Base-by-base conservation (phyloP, 2,888 invertebrate species). In the Noctua pronuba region DNA sequence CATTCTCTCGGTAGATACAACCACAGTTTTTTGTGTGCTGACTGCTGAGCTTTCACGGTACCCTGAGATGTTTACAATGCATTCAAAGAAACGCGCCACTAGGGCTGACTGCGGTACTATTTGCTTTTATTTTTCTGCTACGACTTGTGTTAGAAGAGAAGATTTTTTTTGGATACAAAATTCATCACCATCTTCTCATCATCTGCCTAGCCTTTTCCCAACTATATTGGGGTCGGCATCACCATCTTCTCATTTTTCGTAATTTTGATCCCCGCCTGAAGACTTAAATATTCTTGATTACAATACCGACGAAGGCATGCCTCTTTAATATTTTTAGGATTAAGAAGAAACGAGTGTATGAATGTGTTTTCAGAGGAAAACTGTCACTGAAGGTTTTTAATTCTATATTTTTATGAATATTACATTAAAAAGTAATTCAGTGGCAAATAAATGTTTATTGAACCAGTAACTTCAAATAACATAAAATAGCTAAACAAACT, bases 21-120 rank as follows among this genome's bases (percentile, higher is more conserved):
- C 67, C 76, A 66, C 70, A 83, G 73, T 81, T 87, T 87, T 88
- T 87, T 85, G 77, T 84, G 73, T 69, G 44, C 73, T 55, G 28
- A 16, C 38, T 64, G 38, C 13, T 65, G 68, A 89, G 88, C 89
- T 89, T 88, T 88, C 88, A 80, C 88, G 77, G 77, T 55, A 38
- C 66, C 79, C 72, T 60, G 75, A 66, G 78, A 80, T 88, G 78
- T 87, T 86, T 86, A 80, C 89, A 87, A 88, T 82, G 78, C 80
- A 77, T 86, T 86, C 82, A 79, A 67, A 88, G 84, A 84, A 73
- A 82, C 41, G 16, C 28, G 65, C 11, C 28, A 65, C 44, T 80
- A 86, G 84, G 82, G 79, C 67, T 86, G 85, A 0, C 67, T 55
- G 58, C 7, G 35, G 24, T 44, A n/a, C 35, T 72, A 41, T 67